Base-by-base conservation (phyloP, 2,797 vertebrate genomes). In the Pyrocephalus nanus region DNA sequence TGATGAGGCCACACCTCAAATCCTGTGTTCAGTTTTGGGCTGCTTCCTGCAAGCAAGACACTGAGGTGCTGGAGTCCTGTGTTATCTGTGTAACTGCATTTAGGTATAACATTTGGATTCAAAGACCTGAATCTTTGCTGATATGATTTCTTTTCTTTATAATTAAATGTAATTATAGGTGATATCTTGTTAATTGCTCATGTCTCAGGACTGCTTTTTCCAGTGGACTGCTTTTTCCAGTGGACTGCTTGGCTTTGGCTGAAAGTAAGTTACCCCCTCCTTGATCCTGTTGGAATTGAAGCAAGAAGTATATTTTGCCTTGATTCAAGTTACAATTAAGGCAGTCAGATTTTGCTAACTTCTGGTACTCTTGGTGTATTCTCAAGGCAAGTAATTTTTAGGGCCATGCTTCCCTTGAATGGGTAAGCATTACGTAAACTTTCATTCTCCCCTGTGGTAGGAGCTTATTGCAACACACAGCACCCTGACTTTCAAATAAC, bases 401-500 rank as follows among this genome's bases (percentile, higher is more conserved):
- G 47, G 89, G 15, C 50, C 7, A 4, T 94, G 73, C n/a, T 89
- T 40, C 82, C 45, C 95, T 91, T 86, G 92, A 93, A 71, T 73
- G 70, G 50, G 69, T 84, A 96, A 95, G 79, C 67, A 86, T n/a
- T 62, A 75, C 11, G 2, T n/a, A 95, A 93, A 86, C 80, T 96
- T 96, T 75, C 18, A 73, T 90, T 75, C 61, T 90, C 8, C 71
- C 30, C 23, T 90, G 93, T 60, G 36, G 62, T 78, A 87, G 95
- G 93, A 96, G 85, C 85, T 88, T 95, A 94, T 38, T 92, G 93
- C 64, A 76, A 90, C 7, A 2, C 69, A 86, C 75, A 65, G 65
- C 78, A 90, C 64, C 93, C 95, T 95, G 87, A 92, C 93, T 96
- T 95, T 89, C 80, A 95, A 94, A 95, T 95, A 95, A 94, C 67